Base-by-base conservation (phyloP, 1,140 invertebrate species). In the Sweltsa coloradensis region DNA sequence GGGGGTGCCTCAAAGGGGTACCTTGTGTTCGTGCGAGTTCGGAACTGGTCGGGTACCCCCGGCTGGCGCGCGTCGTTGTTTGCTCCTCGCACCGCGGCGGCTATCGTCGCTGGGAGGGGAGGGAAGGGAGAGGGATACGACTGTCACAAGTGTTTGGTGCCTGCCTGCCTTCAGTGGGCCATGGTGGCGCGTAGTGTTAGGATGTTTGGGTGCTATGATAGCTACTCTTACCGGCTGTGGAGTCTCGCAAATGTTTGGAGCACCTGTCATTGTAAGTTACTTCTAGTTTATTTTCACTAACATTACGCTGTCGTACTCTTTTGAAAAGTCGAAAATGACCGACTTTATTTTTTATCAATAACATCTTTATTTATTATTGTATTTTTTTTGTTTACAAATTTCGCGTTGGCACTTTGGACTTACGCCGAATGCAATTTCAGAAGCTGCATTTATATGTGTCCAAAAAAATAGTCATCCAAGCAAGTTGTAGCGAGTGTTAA, bases 221-320 rank as follows among this genome's bases (percentile, higher is more conserved):
- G 74, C 64, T 79, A 78, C 67, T 78, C 75, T 61, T 79, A 78
- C 66, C 68, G 76, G 57, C 71, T 79, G 58, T 79, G 77, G 77
- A 77, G 73, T 67, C 68, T 79, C 61, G 77, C 77, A 65, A 78
- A 78, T 68, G 74, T 78, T 49, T 79, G 76, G 75, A 75, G 73
- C 67, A 73, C 70, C 66, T 76, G 72, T 64, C 74, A 76, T 68
- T 74, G 75, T 79, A 68, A 77, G 75, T 76, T 45, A 9, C 6
- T n/a, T 18, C n/a, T n/a, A 18, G 14, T 9, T 31, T 31, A 31
- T 14, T 31, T 9, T 31, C n/a, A 31, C 9, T 31, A 31, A 31
- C n/a, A 31, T n/a, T n/a, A n/a, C n/a, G n/a, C n/a, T n/a, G n/a
- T n/a, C n/a, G n/a, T n/a, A n/a, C n/a, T n/a, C n/a, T n/a, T n/a